These are phyloP conservation scores for Enchytraeus crypticus DNA, from an alignment of 2,888 invertebrate genomes.

Conservation along the genomic window DNA sequence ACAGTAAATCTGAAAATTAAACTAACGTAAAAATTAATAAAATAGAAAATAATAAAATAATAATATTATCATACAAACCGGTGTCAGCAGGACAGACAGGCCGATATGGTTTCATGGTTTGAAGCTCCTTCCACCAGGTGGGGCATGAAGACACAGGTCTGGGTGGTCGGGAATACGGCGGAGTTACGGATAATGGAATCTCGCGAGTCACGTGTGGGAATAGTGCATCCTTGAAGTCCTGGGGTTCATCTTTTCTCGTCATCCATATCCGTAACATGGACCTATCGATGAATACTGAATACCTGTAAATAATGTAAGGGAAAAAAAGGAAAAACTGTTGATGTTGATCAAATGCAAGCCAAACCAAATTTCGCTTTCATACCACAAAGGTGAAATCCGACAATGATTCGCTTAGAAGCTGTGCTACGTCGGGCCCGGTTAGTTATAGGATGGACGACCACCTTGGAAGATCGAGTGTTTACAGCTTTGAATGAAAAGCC, in stretches of 20 bases:
- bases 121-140: not conserved
- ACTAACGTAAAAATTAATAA: too few species aligned
- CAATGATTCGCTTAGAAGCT: not conserved
- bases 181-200: not conserved
- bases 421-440: too few species aligned
- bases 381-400: too few species aligned
- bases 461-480: too few species aligned
- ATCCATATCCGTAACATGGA: conserved; percentile 1
- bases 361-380: too few species aligned
- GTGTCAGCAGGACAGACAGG: conserved; percentile 1
- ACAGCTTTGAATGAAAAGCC: too few species aligned
- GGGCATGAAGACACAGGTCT: conserved; percentile 1
- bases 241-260: not conserved
- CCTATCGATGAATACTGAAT: not conserved
- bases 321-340: too few species aligned
- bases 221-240: not conserved
- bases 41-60: not conserved
- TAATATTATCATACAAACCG: not conserved
- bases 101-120: not conserved
- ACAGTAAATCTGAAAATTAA: too few species aligned
- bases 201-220: not conserved
- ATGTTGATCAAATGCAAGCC: too few species aligned
- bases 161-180: conserved; percentile 7
- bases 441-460: too few species aligned
- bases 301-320: too few species aligned